Conservation (phyloP, 2,797 vertebrate species). For the Cheirogaleus major region DNA sequence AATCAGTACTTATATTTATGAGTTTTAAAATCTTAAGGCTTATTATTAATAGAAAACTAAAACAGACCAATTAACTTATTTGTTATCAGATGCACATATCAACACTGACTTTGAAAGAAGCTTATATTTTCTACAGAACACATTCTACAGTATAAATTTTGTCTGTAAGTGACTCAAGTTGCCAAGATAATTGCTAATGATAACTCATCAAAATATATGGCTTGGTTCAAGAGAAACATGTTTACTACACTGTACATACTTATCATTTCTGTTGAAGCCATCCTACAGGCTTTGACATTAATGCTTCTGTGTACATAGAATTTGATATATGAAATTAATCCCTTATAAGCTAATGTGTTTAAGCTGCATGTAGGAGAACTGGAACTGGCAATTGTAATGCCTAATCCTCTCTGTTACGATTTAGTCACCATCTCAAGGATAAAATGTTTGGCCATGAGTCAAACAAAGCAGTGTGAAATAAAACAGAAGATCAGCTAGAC, state of each 20-base stretch:
- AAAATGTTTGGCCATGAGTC: not conserved
- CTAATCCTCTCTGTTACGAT: not conserved
- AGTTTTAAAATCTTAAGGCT: not conserved
- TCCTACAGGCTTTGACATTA: not conserved
- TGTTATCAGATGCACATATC: not conserved
- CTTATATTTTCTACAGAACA: not conserved
- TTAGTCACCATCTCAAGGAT: not conserved
- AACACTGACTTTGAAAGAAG: not conserved
- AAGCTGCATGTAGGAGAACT: not conserved
- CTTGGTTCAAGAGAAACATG: constrained; percentile 13
- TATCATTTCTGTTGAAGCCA: not conserved
- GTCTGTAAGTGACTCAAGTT: not conserved
- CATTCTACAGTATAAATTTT: not conserved
- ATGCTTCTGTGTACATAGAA: not conserved
- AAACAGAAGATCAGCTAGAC: not conserved
- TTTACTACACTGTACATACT: not conserved
- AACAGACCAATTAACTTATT: not conserved
- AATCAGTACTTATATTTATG: not conserved
- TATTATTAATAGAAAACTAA: not conserved
- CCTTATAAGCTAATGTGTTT: not conserved
- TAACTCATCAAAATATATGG: not conserved
- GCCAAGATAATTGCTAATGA: constrained; percentile 9
- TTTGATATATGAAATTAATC: constrained; percentile 19
- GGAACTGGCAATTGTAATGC: not conserved
- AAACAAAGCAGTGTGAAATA: not conserved